Evolutionary conservation across 1,140 invertebrate species (phyloP), one percentile per base, ranked within the genome.

Genomic region (Drosophila sp.): DNA sequence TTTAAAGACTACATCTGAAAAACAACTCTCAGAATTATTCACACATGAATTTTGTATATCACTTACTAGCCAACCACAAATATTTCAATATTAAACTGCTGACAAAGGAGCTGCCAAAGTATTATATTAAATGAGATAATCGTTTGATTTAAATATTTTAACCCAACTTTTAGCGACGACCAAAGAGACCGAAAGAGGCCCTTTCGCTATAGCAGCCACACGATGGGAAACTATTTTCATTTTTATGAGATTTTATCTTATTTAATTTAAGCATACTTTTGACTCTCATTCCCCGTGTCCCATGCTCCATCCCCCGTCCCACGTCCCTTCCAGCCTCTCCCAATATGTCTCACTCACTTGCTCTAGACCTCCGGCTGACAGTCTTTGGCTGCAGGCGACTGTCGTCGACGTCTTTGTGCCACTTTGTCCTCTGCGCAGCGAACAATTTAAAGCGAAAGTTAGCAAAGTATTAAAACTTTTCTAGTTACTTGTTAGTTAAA

Each of bases 401-500:
- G 71, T 73, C 74, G 71, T 69, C 71, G 64, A 56, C 71, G 56
- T 67, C 64, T 67, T 73, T 73, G 70, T 57, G 45, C 51, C 61
- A 78, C 57, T 78, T 75, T 78, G 76, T 78, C 72, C 75, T 78
- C 25, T 38, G 61, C 66, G 65, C 54, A 48, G 58, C 51, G 69
- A 87, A 87, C 81, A 86, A 76, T 87, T 86, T 86, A 86, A 86
- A 65, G 82, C 80, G 70, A 87, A 86, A 86, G 82, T 86, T 87
- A 43, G 13, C 70, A 76, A 67, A 86, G 82, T 87, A 81, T 86
- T 75, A 87, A 81, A 86, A 86, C 70, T 86, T 86, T 86, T 78
- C 81, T 86, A 87, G 81, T 87, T 86, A 78, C 81, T 86, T 86
- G 81, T 86, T 81, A 86, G 81, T 86, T 86, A 87, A 86, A 78